Evolutionary conservation across 1,140 invertebrate species (phyloP).

Genomic region (Tribolium castaneum): DNA sequence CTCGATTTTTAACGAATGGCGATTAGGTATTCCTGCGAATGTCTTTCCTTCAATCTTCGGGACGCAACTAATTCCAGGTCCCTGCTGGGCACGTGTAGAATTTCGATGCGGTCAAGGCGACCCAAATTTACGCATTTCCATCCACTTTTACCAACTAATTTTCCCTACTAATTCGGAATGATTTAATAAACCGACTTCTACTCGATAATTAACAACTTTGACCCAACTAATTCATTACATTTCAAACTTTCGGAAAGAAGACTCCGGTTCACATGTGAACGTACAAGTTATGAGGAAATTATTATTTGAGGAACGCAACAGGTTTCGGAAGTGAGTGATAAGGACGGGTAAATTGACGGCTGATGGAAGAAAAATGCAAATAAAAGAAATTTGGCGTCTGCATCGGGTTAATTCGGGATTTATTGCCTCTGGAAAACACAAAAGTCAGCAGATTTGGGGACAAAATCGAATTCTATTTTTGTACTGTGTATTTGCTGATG

Average conservation of each 20-base stretch:
- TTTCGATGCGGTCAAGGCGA: constrained; percentile 26
- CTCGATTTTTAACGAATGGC: neutral
- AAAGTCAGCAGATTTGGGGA: too few species aligned
- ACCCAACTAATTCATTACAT: neutral
- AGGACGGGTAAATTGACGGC: neutral
- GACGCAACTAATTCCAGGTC: constrained; percentile 2
- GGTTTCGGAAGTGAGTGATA: constrained; percentile 8
- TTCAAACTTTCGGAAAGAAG: neutral
- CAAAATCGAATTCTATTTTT: too few species aligned
- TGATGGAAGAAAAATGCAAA: neutral
- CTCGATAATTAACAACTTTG: neutral
- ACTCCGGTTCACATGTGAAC: neutral
- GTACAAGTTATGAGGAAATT: neutral
- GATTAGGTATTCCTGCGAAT: neutral
- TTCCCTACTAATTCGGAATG: constrained; percentile 3
- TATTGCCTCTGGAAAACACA: neutral
- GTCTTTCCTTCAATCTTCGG: neutral
- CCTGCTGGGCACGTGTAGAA: constrained; percentile 6
- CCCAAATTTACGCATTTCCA: constrained; percentile 1
- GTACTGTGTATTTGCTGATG: too few species aligned
- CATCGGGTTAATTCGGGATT: neutral
- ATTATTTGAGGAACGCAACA: constrained; percentile 22
- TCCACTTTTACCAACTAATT: neutral
- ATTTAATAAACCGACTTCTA: constrained; percentile 5
- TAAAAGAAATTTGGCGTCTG: neutral